Evolutionary conservation across 1,140 invertebrate species (phyloP).

Genomic region (Mylabris phalerata): DNA sequence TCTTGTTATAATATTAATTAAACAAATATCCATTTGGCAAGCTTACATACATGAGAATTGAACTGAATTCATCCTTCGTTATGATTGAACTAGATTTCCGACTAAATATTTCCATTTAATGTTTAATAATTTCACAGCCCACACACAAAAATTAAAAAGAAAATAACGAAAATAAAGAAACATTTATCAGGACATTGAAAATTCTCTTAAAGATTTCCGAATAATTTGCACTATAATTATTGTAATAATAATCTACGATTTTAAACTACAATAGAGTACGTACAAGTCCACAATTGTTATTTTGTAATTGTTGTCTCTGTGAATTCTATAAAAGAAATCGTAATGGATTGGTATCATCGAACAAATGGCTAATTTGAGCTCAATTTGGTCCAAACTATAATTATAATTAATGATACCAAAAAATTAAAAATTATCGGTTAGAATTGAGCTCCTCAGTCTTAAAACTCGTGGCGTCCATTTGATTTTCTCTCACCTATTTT

Average conservation of each 20-base stretch:
- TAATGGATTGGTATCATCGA: too few relatives aligned
- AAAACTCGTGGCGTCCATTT: neutral
- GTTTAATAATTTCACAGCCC: slow-evolving; percentile 13
- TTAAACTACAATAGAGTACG: too few relatives aligned
- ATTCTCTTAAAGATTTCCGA: neutral
- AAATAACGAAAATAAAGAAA: neutral
- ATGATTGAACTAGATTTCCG: neutral
- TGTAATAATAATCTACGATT: too few relatives aligned
- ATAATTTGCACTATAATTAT: too few relatives aligned
- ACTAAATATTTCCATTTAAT: neutral
- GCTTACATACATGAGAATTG: slow-evolving; percentile 21
- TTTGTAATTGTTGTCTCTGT: too few relatives aligned
- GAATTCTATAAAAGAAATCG: too few relatives aligned
- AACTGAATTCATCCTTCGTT: neutral
- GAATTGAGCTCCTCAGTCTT: slow-evolving; percentile 14
- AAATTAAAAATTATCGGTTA: neutral
- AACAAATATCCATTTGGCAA: too few relatives aligned
- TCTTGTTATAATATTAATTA: too few relatives aligned
- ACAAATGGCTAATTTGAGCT: too few relatives aligned
- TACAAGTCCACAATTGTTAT: too few relatives aligned
- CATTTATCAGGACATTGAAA: slow-evolving; percentile 8
- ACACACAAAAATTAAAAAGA: slow-evolving; percentile 1
- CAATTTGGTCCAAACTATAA: too few relatives aligned
- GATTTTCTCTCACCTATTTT: too few relatives aligned
- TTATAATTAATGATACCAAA: neutral